Evolutionary conservation across 2,113 vertebrate genomes (phyloP), one percentile per base, ranked within the genome.

Genomic region (Macrotis lagotis): DNA sequence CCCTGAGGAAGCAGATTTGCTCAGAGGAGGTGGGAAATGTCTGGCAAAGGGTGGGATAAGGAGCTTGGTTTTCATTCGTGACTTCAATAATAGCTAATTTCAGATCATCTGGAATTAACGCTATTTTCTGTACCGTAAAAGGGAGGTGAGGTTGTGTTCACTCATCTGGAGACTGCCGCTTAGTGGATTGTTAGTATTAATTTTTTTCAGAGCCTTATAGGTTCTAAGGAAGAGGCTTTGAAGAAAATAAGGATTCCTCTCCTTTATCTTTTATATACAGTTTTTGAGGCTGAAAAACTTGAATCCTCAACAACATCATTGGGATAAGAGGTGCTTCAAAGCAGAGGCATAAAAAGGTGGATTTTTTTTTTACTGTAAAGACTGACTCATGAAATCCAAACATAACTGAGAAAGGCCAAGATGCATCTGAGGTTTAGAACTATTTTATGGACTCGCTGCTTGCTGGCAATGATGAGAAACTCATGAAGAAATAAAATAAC

Each of bases 381-480:
- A 90, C 14, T n/a, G 93, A 95, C 92, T 95, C 92, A 93, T 50
- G 93, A 95, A 44, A 95, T 55, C 50, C 91, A 96, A 94, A 74
- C 0, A 0, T 50, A 49, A 48, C 90, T 96, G 94, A 96, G 93
- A 91, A 48, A 95, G 97, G 94, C 96, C 51, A 93, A 50, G 95
- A 93, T 26, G 92, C 95, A 95, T 93, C 95, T 0, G 7, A 66
- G 83, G 49, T 90, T 25, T 6, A 89, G 94, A 90, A 95, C 91
- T 95, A 97, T 94, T 95, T 95, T 83, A 83, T 92, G 89, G 50
- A 95, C 95, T 97, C 96, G 97, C 95, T 90, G 93, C 93, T n/a
- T 37, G 7, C 90, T 89, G n/a, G 92, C 94, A 95, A 93, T 92
- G 31, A 83, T 94, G 53, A 92, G 1, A 11, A 52, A 90, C 26